phyloP scores from a whole-genome alignment of 2,888 invertebrate genomes.

The Gisinianus flammeolus region DNA sequence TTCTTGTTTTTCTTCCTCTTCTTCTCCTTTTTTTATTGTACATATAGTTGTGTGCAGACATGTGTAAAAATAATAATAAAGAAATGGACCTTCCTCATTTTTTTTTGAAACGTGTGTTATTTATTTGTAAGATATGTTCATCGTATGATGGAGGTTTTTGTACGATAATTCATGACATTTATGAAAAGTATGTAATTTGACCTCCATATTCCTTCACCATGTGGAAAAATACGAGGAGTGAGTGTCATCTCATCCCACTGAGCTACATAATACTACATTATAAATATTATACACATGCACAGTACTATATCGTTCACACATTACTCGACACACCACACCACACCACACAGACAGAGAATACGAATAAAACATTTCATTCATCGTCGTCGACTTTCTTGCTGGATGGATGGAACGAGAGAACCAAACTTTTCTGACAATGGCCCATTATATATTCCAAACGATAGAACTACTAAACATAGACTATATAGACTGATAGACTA shows the following conservation, averaged over 20 bases:
- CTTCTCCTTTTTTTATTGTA: too few species aligned
- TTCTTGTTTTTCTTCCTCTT: too few species aligned
- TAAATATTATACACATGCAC: too few species aligned
- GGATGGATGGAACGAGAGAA: not conserved
- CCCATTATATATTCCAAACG: not conserved
- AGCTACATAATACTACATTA: not conserved
- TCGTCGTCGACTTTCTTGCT: not conserved
- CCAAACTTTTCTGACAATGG: not conserved
- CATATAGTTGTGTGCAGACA: too few species aligned
- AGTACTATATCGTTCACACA: not conserved
- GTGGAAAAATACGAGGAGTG: not conserved
- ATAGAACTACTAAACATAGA: too few species aligned
- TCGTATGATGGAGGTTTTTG: not conserved
- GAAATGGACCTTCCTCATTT: too few species aligned
- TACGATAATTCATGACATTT: not conserved
- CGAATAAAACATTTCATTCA: not conserved
- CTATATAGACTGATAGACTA: too few species aligned
- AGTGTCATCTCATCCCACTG: not conserved
- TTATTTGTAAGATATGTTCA: too few species aligned
- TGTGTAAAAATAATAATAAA: too few species aligned
- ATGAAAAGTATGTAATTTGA: not conserved
- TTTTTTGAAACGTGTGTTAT: too few species aligned
- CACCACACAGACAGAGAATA: not conserved
- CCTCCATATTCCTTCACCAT: not conserved
- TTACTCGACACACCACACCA: not conserved